A percentile compares a stretch with the other conserved stretches of the same genome.
Evolutionary conservation across 2,888 invertebrate genomes (phyloP).

Genomic region (Catocala sponsa): DNA sequence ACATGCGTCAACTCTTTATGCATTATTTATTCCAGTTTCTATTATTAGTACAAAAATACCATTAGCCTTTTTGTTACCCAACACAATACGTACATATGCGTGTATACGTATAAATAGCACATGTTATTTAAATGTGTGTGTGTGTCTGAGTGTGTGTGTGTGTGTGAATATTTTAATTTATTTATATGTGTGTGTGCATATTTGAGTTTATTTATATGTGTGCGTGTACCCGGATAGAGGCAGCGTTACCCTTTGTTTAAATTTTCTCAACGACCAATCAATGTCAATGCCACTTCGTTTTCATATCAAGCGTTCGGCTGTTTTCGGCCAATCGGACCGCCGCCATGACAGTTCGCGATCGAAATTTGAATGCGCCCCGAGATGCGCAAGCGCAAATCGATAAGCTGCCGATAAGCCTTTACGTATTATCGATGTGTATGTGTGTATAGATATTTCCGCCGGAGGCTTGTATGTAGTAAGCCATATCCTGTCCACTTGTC

Average conservation of each 20-base stretch:
- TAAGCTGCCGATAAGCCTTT: slow-evolving; percentile 79
- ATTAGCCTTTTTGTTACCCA: neutral
- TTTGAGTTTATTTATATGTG: slow-evolving; percentile 30
- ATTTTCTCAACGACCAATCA: slow-evolving; percentile 72
- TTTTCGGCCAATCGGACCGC: slow-evolving; percentile 71
- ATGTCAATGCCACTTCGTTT: slow-evolving; percentile 77
- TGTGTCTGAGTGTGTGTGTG: no score
- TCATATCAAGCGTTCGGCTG: slow-evolving; percentile 62
- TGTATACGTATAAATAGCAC: slow-evolving; percentile 1
- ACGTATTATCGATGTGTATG: slow-evolving; percentile 53
- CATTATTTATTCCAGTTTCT: slow-evolving; percentile 1
- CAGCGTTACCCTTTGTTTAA: slow-evolving; percentile 56
- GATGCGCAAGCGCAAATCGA: slow-evolving; percentile 82
- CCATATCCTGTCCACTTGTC: slow-evolving; percentile 62
- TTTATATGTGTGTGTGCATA: slow-evolving; percentile 26
- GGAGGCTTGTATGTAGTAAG: slow-evolving; percentile 61
- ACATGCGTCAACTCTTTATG: neutral
- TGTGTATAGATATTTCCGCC: slow-evolving; percentile 72
- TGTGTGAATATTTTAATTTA: slow-evolving; percentile 26
- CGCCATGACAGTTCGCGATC: slow-evolving; percentile 81
- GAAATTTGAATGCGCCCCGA: slow-evolving; percentile 84
- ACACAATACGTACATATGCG: neutral
- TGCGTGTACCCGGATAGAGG: slow-evolving; percentile 29
- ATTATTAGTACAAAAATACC: slow-evolving; percentile 1
- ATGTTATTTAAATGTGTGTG: slow-evolving; percentile 10